Evolutionary conservation across 2,113 vertebrate species (phyloP), one percentile per base, ranked within the genome.

Genomic region (Aleadryas rufinucha): DNA sequence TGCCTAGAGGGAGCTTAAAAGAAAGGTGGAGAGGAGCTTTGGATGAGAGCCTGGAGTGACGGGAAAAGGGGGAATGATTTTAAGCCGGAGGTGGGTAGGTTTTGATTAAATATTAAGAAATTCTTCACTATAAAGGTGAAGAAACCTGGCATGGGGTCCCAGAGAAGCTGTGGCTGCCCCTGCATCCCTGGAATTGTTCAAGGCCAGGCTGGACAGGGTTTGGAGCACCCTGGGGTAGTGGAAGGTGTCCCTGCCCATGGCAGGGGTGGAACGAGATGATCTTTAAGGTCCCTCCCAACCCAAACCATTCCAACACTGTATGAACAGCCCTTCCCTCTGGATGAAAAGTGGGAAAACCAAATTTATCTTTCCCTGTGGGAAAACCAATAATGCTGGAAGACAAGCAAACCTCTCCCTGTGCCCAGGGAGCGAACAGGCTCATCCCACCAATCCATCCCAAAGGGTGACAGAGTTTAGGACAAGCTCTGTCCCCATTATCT

Each of bases 131-230:
- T 5, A 27, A 63, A 47, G 8, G 11, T 11, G 18, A 30, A 24
- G 5, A 68, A 45, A 39, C 1, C 30, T 53, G 39, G 20, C 24
- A 60, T 17, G 35, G n/a, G 4, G 39, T 2, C 19, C n/a, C 87
- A 83, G 30, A 41, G 47, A 2, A 83, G 54, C 54, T 41, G 61
- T 31, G 47, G n/a, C 30, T 75, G n/a, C 9, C 16, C 53, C 44
- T 60, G 74, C 7, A 54, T 35, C 53, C 20, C 41, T 76, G 87
- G 54, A 41, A 76, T 1, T 76, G 21, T 6, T 0, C 78, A 53
- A 60, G 23, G 27, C 53, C 39, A 10, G 17, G 69, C 0, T 60
- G 42, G 56, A 12, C 0, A 0, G 30, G 41, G 21, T 21, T 57
- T 59, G n/a, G 70, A 83, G 11, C 13, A 61, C 0, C 14, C 45